Conservation (phyloP, 2,113 vertebrate species). For the Forbesichthys papilliferus region DNA sequence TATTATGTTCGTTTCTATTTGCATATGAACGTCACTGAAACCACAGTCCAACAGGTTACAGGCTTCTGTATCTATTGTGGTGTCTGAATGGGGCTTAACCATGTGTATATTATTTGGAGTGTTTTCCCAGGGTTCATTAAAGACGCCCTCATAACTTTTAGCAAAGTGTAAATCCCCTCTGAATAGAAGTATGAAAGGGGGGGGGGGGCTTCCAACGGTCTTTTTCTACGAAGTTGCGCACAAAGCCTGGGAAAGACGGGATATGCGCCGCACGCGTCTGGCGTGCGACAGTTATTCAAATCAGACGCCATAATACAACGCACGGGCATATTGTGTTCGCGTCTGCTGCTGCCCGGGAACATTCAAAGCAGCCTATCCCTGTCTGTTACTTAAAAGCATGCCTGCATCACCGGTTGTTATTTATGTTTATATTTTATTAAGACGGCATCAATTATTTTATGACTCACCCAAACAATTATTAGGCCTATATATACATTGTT, state of each 20-base stretch:
- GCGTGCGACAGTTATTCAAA: conserved; percentile 84
- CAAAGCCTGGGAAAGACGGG: conserved; percentile 59
- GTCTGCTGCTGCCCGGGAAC: conserved; percentile 73
- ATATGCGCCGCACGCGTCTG: conserved; percentile 76
- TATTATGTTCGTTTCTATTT: too few species aligned
- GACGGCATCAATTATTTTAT: too few species aligned
- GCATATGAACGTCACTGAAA: too few species aligned
- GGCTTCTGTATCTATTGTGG: not conserved
- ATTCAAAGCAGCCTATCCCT: conserved; percentile 47
- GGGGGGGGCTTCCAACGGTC: conserved; percentile 60
- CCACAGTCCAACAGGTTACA: too few species aligned
- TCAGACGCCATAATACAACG: conserved; percentile 65
- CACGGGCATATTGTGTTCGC: conserved; percentile 63
- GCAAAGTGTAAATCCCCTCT: conserved; percentile 44
- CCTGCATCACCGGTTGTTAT: too few species aligned
- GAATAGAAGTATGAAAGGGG: conserved; percentile 11
- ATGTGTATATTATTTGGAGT: conserved; percentile 31
- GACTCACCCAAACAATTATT: not conserved
- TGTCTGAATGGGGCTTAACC: conserved; percentile 27
- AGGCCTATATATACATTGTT: not conserved
- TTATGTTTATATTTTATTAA: too few species aligned
- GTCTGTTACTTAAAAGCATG: conserved; percentile 13
- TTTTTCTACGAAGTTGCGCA: conserved; percentile 1
- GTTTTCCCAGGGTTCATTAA: conserved; percentile 53
- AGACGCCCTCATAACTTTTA: conserved; percentile 30